phyloP scores from a whole-genome alignment of 2,888 invertebrate species.

The Thecophora atra region DNA sequence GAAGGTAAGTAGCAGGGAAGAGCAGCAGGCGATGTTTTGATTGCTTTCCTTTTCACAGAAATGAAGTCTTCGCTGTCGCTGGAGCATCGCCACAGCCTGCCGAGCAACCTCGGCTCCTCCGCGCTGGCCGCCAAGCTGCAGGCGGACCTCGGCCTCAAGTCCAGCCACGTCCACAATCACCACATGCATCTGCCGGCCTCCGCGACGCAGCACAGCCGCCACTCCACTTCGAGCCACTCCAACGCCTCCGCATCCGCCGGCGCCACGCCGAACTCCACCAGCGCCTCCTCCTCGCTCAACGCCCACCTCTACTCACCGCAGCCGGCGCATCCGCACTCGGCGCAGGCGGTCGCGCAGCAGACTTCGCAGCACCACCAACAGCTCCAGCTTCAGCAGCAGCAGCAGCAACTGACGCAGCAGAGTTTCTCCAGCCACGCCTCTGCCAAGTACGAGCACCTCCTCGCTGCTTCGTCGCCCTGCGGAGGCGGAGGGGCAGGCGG shows the following conservation, averaged over 20 bases:
- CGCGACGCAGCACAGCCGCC: constrained; percentile 45
- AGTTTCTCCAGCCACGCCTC: constrained; percentile 45
- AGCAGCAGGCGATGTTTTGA: too few species aligned
- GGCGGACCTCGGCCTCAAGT: constrained; percentile 49
- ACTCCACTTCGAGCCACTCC: constrained; percentile 47
- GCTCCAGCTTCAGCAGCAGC: constrained; percentile 44
- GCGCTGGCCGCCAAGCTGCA: constrained; percentile 44
- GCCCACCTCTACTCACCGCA: constrained; percentile 34
- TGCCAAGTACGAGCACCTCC: constrained; percentile 55
- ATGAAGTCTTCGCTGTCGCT: constrained; percentile 63
- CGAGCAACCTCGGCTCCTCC: constrained; percentile 39
- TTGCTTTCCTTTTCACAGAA: constrained; percentile 48
- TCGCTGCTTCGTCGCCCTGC: constrained; percentile 41
- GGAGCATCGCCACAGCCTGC: constrained; percentile 54
- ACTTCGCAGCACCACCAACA: constrained; percentile 48
- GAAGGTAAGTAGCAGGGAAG: constrained; percentile 51
- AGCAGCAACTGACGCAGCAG: constrained; percentile 46
- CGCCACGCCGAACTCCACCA: constrained; percentile 23
- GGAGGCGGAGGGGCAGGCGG: constrained; percentile 46
- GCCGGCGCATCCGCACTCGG: constrained; percentile 31
- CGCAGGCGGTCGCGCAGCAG: constrained; percentile 17
- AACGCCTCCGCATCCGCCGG: constrained; percentile 39
- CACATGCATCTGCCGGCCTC: constrained; percentile 50
- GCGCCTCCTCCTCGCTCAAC: constrained; percentile 14
- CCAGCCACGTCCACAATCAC: constrained; percentile 45